Percentiles rank a stretch among this genome's conserved stretches.
These are phyloP conservation scores for Bugulina stolonifera DNA, from an alignment of 2,888 invertebrate species.

Conservation along the genomic window DNA sequence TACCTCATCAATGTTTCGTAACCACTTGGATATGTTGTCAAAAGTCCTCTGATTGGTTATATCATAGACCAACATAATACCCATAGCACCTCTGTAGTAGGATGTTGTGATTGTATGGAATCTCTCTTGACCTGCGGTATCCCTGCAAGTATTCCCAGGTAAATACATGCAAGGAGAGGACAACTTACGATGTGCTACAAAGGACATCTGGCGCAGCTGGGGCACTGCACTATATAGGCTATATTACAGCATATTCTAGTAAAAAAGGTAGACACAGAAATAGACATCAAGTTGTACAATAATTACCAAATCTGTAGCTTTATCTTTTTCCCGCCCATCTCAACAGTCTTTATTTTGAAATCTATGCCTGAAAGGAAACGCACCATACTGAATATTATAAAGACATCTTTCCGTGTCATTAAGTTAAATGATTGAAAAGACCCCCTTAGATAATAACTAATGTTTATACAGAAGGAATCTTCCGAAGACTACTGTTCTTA, in stretches of 20 bases:
- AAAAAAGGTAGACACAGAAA: too few species aligned
- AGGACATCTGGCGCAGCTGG: too few species aligned
- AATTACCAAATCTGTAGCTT: slow-evolving; percentile 81
- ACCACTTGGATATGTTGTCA: slow-evolving; percentile 92
- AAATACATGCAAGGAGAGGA: too few species aligned
- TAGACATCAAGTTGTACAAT: too few species aligned
- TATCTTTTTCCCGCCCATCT: slow-evolving; percentile 89
- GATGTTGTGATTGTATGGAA: slow-evolving; percentile 94
- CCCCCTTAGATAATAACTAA: neutral
- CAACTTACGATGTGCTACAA: too few species aligned
- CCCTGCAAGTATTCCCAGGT: too few species aligned
- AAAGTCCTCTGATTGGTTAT: slow-evolving; percentile 91
- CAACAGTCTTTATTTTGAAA: slow-evolving; percentile 96
- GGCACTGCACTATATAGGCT: too few species aligned
- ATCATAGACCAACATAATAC: slow-evolving; percentile 83
- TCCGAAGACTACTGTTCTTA: too few species aligned
- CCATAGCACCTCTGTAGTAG: slow-evolving; percentile 92
- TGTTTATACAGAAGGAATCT: too few species aligned
- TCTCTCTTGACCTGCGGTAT: slow-evolving; percentile 86
- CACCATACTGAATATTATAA: slow-evolving; percentile 16
- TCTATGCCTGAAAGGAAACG: slow-evolving; percentile 91
- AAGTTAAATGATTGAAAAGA: neutral
- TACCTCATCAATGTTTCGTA: slow-evolving; percentile 89
- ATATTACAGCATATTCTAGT: too few species aligned
- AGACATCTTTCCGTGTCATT: neutral